Percentiles rank a stretch among this genome's conserved stretches.
Evolutionary conservation across 2,113 vertebrate species (phyloP).

Genomic region (Theristicus caerulescens): DNA sequence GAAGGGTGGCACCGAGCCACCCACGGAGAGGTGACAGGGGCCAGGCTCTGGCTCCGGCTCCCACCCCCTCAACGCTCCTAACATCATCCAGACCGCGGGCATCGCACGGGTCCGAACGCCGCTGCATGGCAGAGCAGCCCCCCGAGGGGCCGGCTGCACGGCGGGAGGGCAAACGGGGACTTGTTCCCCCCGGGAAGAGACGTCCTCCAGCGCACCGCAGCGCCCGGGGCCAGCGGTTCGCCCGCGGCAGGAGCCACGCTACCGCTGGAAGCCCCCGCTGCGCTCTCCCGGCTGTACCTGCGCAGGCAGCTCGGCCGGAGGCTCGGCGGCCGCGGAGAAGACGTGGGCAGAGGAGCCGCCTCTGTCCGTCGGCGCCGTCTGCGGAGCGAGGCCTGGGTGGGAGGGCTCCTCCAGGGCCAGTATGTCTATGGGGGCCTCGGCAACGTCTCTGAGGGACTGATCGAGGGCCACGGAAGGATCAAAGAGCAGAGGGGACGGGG

Average conservation of each 20-base stretch:
- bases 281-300: not conserved
- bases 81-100: not conserved
- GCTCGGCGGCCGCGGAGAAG: not conserved
- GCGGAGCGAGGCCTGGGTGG: slow-evolving; percentile 45
- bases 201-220: not conserved
- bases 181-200: not conserved
- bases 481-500: slow-evolving; percentile 92
- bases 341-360: not conserved
- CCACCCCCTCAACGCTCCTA: not conserved
- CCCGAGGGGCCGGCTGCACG: rapidly evolving
- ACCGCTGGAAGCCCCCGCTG: rapidly evolving
- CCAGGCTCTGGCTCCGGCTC: not conserved
- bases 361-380: not conserved
- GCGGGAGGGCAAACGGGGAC: rapidly evolving
- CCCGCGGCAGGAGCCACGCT: no score
- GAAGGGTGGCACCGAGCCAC: not conserved
- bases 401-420: slow-evolving; percentile 77
- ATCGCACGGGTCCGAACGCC: rapidly evolving
- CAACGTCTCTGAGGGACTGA: slow-evolving; percentile 82
- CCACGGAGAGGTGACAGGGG: not conserved
- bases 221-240: rapidly evolving
- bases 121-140: not conserved
- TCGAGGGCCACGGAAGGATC: slow-evolving; percentile 88
- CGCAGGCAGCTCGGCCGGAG: not conserved
- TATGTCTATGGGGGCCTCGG: slow-evolving; percentile 85